Evolutionary conservation across 1,140 invertebrate genomes (phyloP), one percentile per base, ranked within the genome.

Genomic region (Diuraphis noxia): DNA sequence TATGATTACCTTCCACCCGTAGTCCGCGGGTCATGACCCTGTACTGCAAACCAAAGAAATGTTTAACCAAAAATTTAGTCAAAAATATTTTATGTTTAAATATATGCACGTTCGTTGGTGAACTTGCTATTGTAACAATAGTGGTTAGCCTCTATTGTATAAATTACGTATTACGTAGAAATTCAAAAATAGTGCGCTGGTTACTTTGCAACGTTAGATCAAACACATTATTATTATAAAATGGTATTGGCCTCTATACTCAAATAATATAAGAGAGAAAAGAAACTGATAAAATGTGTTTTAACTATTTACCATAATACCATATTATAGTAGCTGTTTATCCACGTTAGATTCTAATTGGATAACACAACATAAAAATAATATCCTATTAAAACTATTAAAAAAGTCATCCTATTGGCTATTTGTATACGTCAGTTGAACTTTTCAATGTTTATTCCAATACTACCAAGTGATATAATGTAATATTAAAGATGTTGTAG

Each of bases 11-110:
- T 87, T 63, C 13, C 25, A 41, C 34, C 10, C n/a, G 8, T 81
- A 40, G 77, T 23, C 10, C n/a, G 8, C 49, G 63, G 77, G n/a
- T 91, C 77, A 79, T 91, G 89, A 91, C 89, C 77, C 43, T 30
- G 6, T 52, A 23, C 19, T 88, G 6, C 17, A 40, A 6, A 63
- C 34, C 7, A 21, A 17, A 2, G 30, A 87, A 25, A 56, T 4
- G 36, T 87, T 52, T 56, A 56, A 23, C 36, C 30, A 56, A 88
- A 56, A 13, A 25, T 88, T n/a, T 56, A 56, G 25, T 88, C 7
- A 63, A 88, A 56, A 38, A 21, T 84, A 34, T 49, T 34, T 56
- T 21, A 8, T 86, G 36, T 86, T 10, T 86, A 85, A 85, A 86
- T 86, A 86, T n/a, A 86, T 52, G 8, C 9, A 36, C 7, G n/a